Evolutionary conservation across 2,888 invertebrate species (phyloP).

Genomic region (Cephus pygmeus): DNA sequence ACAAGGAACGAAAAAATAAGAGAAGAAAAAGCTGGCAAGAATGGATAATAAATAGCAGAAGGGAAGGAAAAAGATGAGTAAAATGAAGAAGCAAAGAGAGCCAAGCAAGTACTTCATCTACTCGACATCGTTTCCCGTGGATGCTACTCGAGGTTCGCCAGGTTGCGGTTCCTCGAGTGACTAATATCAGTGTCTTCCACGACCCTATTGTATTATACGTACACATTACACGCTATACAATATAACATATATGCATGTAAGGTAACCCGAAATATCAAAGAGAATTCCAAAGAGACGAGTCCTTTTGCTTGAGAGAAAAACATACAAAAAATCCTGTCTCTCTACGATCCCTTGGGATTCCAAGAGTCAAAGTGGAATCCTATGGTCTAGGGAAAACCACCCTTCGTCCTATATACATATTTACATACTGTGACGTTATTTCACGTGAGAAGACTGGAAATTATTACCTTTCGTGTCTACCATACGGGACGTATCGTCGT

Average conservation of each 20-base stretch:
- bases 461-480: too few relatives aligned
- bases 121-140: neutral
- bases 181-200: neutral
- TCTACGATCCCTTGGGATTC: neutral
- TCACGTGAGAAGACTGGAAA: too few relatives aligned
- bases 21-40: neutral
- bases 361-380: neutral
- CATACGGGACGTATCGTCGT: too few relatives aligned
- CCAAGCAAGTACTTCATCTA: neutral
- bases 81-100: neutral
- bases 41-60: conserved; percentile 8
- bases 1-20: neutral
- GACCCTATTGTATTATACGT: neutral
- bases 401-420: neutral
- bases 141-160: conserved; percentile 4
- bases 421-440: too few relatives aligned
- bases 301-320: neutral
- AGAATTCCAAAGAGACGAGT: neutral
- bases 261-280: neutral
- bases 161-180: neutral
- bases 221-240: neutral
- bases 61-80: neutral
- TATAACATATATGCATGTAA: neutral
- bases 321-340: neutral
- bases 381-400: neutral